phyloP scores from a whole-genome alignment of 2,113 vertebrate species.

The Elanus axillaris region DNA sequence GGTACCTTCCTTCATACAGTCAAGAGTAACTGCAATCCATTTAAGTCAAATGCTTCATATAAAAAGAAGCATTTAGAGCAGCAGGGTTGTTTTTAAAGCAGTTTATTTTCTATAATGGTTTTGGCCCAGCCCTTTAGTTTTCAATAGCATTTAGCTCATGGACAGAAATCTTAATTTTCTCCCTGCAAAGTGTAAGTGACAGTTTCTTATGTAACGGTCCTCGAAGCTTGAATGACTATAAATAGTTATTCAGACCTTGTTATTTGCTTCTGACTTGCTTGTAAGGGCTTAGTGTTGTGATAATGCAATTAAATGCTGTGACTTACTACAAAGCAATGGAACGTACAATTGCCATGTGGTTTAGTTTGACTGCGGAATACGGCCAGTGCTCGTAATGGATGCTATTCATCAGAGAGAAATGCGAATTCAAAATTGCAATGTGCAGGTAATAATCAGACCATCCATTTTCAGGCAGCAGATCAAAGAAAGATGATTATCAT shows the following conservation, averaged over 20 bases:
- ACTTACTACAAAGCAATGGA: neutral
- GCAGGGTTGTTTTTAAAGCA: conserved; percentile 1
- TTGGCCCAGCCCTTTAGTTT: conserved; percentile 2
- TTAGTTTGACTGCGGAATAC: neutral
- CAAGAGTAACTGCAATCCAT: conserved; percentile 26
- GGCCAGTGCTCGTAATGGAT: neutral
- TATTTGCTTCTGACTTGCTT: neutral
- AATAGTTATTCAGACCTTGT: neutral
- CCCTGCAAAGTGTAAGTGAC: neutral
- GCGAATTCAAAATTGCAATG: neutral
- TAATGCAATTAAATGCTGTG: conserved; percentile 43
- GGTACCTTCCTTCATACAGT: neutral
- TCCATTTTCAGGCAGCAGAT: neutral
- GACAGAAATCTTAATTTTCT: conserved; percentile 10
- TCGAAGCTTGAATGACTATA: neutral
- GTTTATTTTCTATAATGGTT: conserved; percentile 29
- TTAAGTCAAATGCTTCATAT: conserved; percentile 35
- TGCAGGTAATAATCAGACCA: neutral
- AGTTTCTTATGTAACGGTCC: neutral
- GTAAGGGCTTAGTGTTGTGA: conserved; percentile 10
- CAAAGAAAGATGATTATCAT: neutral
- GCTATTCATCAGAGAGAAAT: neutral
- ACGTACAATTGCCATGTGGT: neutral
- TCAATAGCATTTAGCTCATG: conserved; percentile 11
- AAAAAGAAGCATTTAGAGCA: conserved; percentile 39